Conservation (phyloP, 2,113 vertebrate genomes). For the Pomatorhinus ruficollis region DNA sequence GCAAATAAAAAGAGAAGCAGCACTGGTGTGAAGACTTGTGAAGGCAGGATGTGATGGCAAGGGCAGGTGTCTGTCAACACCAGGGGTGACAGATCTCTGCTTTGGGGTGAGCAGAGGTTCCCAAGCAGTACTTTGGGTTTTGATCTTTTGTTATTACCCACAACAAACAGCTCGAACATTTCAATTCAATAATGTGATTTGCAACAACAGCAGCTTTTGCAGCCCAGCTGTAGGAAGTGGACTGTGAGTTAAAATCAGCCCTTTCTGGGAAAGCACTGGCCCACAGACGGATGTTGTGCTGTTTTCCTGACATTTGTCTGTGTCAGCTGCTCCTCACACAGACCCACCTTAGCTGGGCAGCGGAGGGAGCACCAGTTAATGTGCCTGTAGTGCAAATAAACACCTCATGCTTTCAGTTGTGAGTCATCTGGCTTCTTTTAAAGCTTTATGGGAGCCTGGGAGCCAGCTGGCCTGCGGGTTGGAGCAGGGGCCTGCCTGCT, state of each 20-base stretch:
- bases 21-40: neutral
- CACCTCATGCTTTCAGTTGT: neutral
- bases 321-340: fast-evolving
- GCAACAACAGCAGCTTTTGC: neutral
- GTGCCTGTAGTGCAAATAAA: constrained; percentile 23
- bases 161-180: fast-evolving
- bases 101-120: neutral
- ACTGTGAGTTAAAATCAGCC: neutral
- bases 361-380: neutral
- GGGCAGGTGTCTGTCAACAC: fast-evolving
- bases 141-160: neutral
- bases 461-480: neutral
- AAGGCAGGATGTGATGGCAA: fast-evolving
- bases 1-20: neutral
- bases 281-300: fast-evolving
- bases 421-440: neutral
- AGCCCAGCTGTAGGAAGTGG: neutral
- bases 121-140: fast-evolving
- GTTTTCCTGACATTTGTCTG: neutral
- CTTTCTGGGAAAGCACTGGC: neutral
- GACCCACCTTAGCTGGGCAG: neutral
- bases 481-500: neutral
- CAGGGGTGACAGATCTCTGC: neutral
- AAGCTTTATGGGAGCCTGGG: neutral
- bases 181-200: neutral